Evolutionary conservation across 2,113 vertebrate genomes (phyloP).

Genomic region (Rhipidura dahli): DNA sequence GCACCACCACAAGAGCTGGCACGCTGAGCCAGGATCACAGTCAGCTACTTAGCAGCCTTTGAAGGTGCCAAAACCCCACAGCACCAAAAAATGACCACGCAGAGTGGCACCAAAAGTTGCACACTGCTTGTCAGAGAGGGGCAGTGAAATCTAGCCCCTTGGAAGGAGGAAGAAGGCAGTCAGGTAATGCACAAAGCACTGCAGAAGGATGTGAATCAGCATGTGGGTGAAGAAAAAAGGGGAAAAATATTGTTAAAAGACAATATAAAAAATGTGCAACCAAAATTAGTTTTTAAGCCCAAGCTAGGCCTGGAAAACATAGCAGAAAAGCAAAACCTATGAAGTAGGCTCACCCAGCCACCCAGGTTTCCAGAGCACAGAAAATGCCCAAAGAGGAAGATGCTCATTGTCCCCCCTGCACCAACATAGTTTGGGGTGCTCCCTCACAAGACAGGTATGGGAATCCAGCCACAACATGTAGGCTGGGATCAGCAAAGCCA

Average conservation of each 20-base stretch:
- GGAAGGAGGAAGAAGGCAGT: background rate
- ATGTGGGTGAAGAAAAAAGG: background rate
- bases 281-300: background rate
- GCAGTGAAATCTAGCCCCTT: background rate
- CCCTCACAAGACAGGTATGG: background rate
- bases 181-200: accelerated
- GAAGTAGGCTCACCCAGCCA: background rate
- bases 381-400: background rate
- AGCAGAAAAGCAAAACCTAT: background rate
- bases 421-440: accelerated
- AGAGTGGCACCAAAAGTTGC: background rate
- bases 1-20: background rate
- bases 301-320: background rate
- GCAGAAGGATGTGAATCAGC: accelerated
- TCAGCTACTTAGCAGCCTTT: background rate
- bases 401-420: accelerated
- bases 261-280: background rate
- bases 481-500: background rate
- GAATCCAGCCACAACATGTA: background rate
- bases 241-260: background rate
- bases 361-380: background rate
- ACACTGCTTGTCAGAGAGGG: background rate
- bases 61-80: background rate
- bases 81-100: background rate
- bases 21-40: accelerated